A percentile compares a stretch with the other conserved stretches of the same genome.
Evolutionary conservation across 2,113 vertebrate species (phyloP).

Genomic region (Oplegnathus fasciatus): DNA sequence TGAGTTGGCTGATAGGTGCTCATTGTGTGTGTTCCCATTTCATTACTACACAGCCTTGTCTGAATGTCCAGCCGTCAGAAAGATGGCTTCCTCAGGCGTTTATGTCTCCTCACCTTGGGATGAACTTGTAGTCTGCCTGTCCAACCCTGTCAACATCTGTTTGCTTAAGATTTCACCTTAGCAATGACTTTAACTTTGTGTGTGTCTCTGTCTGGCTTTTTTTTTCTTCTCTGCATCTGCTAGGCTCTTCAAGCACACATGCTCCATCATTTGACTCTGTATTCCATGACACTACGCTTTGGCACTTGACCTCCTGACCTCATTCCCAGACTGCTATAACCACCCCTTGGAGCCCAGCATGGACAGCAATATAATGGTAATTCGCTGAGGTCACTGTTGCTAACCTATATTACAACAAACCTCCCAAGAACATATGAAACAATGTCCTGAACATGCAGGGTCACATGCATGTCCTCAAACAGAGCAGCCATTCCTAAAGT

Average conservation of each 20-base stretch:
- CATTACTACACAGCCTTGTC: conserved; percentile 66
- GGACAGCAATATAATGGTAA: conserved; percentile 71
- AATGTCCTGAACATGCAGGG: background rate
- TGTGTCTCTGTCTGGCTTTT: conserved; percentile 37
- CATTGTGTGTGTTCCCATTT: conserved; percentile 61
- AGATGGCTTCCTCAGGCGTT: conserved; percentile 63
- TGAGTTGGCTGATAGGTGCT: conserved; percentile 55
- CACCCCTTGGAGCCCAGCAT: conserved; percentile 53
- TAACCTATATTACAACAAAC: conserved; percentile 54
- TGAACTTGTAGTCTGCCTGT: conserved; percentile 79
- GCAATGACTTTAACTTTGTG: conserved; percentile 73
- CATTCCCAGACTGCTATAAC: conserved; percentile 72
- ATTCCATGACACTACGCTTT: conserved; percentile 70
- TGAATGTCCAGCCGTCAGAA: conserved; percentile 68
- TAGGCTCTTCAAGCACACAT: conserved; percentile 74
- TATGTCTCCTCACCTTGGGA: conserved; percentile 78
- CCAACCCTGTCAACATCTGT: conserved; percentile 81
- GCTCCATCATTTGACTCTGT: conserved; percentile 75
- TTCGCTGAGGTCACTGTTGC: conserved; percentile 62
- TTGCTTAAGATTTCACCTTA: conserved; percentile 74
- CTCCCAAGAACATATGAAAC: conserved; percentile 40
- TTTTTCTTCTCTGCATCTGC: conserved; percentile 63
- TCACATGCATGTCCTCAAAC: background rate
- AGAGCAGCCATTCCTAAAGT: conserved; percentile 2
- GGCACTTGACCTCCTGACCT: conserved; percentile 79